Evolutionary conservation across 2,113 vertebrate genomes (phyloP), one percentile per base, ranked within the genome.

Genomic region (Phoenicopterus ruber): DNA sequence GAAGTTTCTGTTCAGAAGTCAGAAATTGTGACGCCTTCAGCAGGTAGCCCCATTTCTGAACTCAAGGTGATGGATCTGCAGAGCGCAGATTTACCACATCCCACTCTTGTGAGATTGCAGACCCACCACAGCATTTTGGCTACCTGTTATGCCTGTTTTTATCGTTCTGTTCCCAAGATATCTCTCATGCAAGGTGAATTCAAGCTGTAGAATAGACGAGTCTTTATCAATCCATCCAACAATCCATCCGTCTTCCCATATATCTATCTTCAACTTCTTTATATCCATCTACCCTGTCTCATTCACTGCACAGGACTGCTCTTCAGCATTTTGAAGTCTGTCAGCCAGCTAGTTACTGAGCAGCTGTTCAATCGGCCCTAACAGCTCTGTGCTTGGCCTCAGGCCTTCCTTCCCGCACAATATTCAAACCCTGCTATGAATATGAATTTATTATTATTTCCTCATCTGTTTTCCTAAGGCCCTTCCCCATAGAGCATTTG

Each of bases 391-490:
- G 69, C 72, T 86, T 88, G 86, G 76, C 72, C 72, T 78, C 69
- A 59, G 59, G 65, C 38, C 65, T 78, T 95, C 52, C 77, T 93
- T 81, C 40, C 32, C 6, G 3, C 34, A 73, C 9, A 10, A 50
- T 47, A 88, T 59, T 93, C 50, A 90, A 79, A 65, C 34, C 58
- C 80, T 38, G 52, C 40, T 32, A 81, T 78, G 57, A 91, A 91
- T 92, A 87, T 46, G 36, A 92, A 91, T 94, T 94, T 87, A 72
- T 82, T 96, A 88, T 88, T 79, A 96, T 93, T 94, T 93, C 40
- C 31, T 94, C 52, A 42, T 73, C 72, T 88, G 15, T 86, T 94
- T 93, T 95, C 54, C 31, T 67, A 57, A 52, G 52, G 26, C 36
- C 12, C 5, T 93, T 94, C 86, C 66, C 69, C 78, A 38, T 50